phyloP scores from a whole-genome alignment of 2,113 vertebrate species.

The Channa maculata region DNA sequence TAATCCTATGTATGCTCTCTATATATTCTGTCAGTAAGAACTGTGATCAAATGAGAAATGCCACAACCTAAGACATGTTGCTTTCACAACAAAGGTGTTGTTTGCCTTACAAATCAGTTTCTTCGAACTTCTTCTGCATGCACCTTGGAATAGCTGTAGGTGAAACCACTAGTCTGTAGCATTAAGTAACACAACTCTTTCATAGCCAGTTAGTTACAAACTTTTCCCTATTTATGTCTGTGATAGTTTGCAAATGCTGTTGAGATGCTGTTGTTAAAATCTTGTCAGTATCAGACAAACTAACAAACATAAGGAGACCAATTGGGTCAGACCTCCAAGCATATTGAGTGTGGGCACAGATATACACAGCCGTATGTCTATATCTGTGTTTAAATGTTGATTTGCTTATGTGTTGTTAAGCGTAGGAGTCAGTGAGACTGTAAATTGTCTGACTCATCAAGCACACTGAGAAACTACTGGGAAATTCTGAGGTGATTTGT shows the following conservation, averaged over 20 bases:
- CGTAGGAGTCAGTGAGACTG: slow-evolving; percentile 42
- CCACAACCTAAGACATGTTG: too few relatives aligned
- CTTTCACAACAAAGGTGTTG: too few relatives aligned
- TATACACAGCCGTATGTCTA: slow-evolving; percentile 31
- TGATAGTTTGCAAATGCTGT: not conserved
- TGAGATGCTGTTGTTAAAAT: not conserved
- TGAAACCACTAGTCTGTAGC: too few relatives aligned
- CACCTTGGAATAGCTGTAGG: too few relatives aligned
- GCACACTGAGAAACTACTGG: slow-evolving; percentile 19
- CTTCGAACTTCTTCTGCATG: too few relatives aligned
- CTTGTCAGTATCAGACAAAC: not conserved
- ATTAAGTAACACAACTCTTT: too few relatives aligned
- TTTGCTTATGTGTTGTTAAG: slow-evolving; percentile 41
- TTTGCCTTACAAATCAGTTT: too few relatives aligned
- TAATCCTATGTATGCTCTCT: too few relatives aligned
- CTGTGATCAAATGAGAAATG: too few relatives aligned
- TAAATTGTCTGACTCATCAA: slow-evolving; percentile 44
- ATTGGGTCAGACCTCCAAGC: slow-evolving; percentile 38
- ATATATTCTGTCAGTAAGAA: too few relatives aligned
- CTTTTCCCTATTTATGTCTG: too few relatives aligned
- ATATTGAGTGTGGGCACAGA: slow-evolving; percentile 25
- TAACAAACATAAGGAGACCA: slow-evolving; percentile 16
- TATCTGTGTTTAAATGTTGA: slow-evolving; percentile 38
- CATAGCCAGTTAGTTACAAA: too few relatives aligned
- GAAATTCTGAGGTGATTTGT: slow-evolving; percentile 50